Evolutionary conservation across 2,888 invertebrate genomes (phyloP), one percentile per base, ranked within the genome.

Genomic region (Polydrusus cervinus): DNA sequence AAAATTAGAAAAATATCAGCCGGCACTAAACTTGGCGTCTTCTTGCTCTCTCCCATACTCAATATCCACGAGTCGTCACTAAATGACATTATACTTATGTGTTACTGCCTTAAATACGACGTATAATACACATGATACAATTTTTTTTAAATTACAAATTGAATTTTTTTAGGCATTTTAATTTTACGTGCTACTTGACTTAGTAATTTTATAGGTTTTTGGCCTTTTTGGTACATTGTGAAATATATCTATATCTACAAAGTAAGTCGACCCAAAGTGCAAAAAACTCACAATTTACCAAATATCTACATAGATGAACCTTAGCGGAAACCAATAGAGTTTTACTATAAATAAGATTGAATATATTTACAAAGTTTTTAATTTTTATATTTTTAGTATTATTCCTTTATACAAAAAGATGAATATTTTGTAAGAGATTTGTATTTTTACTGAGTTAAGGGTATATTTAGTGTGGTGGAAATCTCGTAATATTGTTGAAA

Each of bases 361-460:
- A 49, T 51, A 71, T 71, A 71, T 72, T 43, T 72, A 72, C 65
- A 72, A 67, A 66, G 62, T 62, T 74, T 69, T 57, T 62, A 60
- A 70, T 53, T 69, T 72, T 74, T 74, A 55, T 70, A 70, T 65
- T 73, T 68, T 68, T 71, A 71, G 71, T 75, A 75, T 75, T 71
- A 72, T 72, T 76, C 60, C 47, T 66, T 43, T 76, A 69, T 69
- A 61, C 47, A 69, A 45, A 68, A 67, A 53, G 67, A 68, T 57
- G 34, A 57, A 68, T 68, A 68, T 57, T 68, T 68, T 60, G 38
- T 57, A 38, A 67, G 30, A 53, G 13, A 53, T 53, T 14, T 30
- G 57, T 60, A 60, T 9, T 60, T 60, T 60, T 60, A 38, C 5
- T 38, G 16, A 25, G 34, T 57, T 57, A 38, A 9, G 14, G 14